Percentiles rank a stretch among this genome's conserved stretches.
These are phyloP conservation scores for Tragelaphus eurycerus DNA, from an alignment of 2,797 vertebrate genomes.

Conservation along the genomic window DNA sequence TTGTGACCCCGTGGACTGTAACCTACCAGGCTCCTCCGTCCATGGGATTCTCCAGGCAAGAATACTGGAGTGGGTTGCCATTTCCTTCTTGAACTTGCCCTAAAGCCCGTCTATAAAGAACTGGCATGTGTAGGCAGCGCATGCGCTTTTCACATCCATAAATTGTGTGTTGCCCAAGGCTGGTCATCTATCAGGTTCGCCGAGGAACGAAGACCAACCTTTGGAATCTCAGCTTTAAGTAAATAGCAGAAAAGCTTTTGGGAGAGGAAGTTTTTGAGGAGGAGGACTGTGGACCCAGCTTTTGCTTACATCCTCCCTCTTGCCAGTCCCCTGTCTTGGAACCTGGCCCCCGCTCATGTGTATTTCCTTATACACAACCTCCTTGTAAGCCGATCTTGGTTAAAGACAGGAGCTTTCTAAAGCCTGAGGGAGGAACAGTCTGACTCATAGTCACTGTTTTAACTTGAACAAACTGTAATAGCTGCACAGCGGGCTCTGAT, in stretches of 20 bases:
- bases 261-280: conserved; percentile 46
- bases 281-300: neutral
- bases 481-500: conserved; percentile 47
- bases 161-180: conserved; percentile 75
- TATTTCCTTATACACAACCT: neutral
- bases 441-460: conserved; percentile 62
- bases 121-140: conserved; percentile 59
- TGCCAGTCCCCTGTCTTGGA: conserved; percentile 36
- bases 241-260: conserved; percentile 55
- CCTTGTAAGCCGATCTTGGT: conserved; percentile 1
- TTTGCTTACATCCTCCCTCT: neutral
- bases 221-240: conserved; percentile 57
- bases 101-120: conserved; percentile 76
- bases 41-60: too few relatives aligned
- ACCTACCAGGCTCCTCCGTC: too few relatives aligned
- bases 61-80: too few relatives aligned
- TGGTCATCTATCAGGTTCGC: conserved; percentile 76
- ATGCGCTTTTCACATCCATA: conserved; percentile 68
- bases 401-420: conserved; percentile 41
- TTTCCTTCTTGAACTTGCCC: conserved; percentile 70
- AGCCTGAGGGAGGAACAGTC: conserved; percentile 48
- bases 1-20: too few relatives aligned
- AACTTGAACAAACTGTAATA: conserved; percentile 49
- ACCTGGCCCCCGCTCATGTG: conserved; percentile 9
- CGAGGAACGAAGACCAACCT: conserved; percentile 60